Conservation (phyloP, 2,797 vertebrate genomes). For the Prunella strophiata region DNA sequence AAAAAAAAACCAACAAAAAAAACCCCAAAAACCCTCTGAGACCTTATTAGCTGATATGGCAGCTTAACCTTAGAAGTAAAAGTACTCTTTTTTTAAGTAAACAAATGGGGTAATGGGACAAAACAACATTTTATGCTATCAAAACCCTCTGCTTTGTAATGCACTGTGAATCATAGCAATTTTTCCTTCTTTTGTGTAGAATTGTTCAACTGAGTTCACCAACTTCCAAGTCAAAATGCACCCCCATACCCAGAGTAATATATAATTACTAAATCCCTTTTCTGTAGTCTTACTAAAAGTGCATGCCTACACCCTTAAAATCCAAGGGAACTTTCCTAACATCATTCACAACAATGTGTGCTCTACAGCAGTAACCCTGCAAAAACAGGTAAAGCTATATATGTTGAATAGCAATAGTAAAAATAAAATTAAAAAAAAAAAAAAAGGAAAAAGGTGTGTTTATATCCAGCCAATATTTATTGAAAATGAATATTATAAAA, state of each 20-base stretch:
- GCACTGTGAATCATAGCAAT: background rate
- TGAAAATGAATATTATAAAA: background rate
- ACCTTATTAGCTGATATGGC: background rate
- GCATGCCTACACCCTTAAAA: background rate
- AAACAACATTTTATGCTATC: background rate
- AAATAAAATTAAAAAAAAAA: background rate
- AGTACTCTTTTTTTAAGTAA: background rate
- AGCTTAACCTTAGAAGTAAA: background rate
- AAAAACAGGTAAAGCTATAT: background rate
- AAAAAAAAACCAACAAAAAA: too few species aligned
- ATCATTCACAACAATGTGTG: background rate
- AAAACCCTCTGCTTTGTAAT: background rate
- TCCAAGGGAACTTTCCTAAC: background rate
- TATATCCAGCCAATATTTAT: background rate
- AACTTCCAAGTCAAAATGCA: background rate
- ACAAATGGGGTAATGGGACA: background rate
- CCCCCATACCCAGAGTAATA: background rate
- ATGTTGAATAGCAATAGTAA: background rate
- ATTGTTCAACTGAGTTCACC: background rate
- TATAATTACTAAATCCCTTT: background rate
- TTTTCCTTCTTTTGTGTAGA: background rate
- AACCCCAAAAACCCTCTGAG: too few species aligned
- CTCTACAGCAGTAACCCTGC: background rate
- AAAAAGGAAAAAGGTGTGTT: fast-evolving
- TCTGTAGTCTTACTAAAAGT: background rate